Evolutionary conservation across 2,113 vertebrate species (phyloP).

Genomic region (Sceloporus undulatus): DNA sequence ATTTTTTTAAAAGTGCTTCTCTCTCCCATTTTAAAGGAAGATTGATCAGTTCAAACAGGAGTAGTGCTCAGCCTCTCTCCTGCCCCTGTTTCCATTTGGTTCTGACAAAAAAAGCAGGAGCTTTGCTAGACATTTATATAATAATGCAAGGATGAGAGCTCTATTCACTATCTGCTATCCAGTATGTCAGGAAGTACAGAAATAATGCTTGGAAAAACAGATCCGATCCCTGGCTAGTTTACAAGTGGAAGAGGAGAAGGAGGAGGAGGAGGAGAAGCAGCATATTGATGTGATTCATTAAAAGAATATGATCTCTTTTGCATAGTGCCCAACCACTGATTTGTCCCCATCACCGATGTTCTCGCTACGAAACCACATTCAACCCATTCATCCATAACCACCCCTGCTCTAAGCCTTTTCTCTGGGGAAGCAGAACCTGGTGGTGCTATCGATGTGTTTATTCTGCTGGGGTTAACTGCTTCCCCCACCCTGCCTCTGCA

Average conservation of each 20-base stretch:
- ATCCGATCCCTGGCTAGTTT: slow-evolving; percentile 38
- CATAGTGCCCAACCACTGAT: slow-evolving; percentile 17
- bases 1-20: neutral
- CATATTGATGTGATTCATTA: slow-evolving; percentile 35
- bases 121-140: slow-evolving; percentile 27
- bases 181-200: slow-evolving; percentile 45
- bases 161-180: slow-evolving; percentile 14
- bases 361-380: slow-evolving; percentile 45
- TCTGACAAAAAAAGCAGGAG: slow-evolving; percentile 36
- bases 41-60: neutral
- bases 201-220: neutral
- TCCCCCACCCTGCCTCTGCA: slow-evolving; percentile 65
- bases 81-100: neutral
- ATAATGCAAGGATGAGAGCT: slow-evolving; percentile 24
- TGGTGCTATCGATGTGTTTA: slow-evolving; percentile 64
- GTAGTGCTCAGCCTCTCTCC: neutral
- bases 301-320: slow-evolving; percentile 39
- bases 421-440: slow-evolving; percentile 62
- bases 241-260: neutral
- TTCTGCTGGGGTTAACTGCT: slow-evolving; percentile 70
- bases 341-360: slow-evolving; percentile 35
- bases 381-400: slow-evolving; percentile 44
- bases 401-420: slow-evolving; percentile 53
- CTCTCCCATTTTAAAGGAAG: neutral
- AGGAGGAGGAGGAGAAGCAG: neutral